These are phyloP conservation scores for Proteles cristata DNA, from an alignment of 2,113 vertebrate genomes.

Conservation along the genomic window DNA sequence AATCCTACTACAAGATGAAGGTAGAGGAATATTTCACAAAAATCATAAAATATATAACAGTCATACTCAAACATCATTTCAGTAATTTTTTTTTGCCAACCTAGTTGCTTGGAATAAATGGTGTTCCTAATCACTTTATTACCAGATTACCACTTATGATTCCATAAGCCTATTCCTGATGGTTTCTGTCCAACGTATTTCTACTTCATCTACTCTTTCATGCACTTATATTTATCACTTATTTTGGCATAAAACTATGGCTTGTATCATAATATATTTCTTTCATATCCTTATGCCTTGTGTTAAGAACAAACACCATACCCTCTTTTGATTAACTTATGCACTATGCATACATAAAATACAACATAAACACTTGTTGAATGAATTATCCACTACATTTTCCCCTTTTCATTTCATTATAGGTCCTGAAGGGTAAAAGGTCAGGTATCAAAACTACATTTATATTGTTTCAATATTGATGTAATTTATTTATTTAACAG, in stretches of 20 bases:
- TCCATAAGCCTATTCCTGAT: neutral
- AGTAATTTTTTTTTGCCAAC: neutral
- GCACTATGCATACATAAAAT: neutral
- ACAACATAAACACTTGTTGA: neutral
- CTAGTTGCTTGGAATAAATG: neutral
- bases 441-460: neutral
- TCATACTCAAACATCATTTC: neutral
- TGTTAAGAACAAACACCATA: neutral
- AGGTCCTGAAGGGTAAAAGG: neutral
- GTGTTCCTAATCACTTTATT: neutral
- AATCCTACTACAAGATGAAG: conserved; percentile 16
- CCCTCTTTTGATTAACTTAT: neutral
- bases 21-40: neutral
- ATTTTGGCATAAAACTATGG: neutral
- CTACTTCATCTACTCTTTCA: neutral
- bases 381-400: conserved; percentile 4
- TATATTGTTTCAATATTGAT: neutral
- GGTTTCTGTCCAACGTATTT: neutral
- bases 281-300: neutral
- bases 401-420: neutral
- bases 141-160: neutral
- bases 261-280: neutral
- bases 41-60: neutral
- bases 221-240: conserved; percentile 3
- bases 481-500: neutral